Evolutionary conservation across 2,113 vertebrate genomes (phyloP), one percentile per base, ranked within the genome.

Genomic region (Nycticorax nycticorax): DNA sequence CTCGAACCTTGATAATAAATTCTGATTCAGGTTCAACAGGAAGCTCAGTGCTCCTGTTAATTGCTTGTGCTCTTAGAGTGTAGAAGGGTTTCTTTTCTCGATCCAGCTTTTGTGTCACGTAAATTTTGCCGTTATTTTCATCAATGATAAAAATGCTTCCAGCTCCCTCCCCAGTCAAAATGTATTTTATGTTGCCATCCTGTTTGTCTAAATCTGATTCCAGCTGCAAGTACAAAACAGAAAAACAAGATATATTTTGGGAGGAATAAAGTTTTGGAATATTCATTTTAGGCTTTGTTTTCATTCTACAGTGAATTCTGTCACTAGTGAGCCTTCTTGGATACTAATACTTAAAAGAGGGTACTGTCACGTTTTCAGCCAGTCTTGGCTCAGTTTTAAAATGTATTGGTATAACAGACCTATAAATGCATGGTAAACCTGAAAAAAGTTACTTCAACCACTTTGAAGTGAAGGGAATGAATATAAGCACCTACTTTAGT

Each of bases 1-100:
- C 99, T 95, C 96, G 98, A 88, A 99, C 99, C 89, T 98, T 99
- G 97, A 99, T 99, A 97, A 99, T 98, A 96, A 99, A 99, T 96
- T 99, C 99, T 26, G 98, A 99, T 86, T 99, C 98, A 14, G 99
- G 98, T 94, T 99, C 99, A 87, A 99, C 98, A 24, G 98, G 98
- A 93, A 98, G 96, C 3, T 97, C 95, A 55, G 98, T 98, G 28
- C 50, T 95, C 91, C 80, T 97, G 93, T 99, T 98, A 92, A 99
- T 98, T 55, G 98, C 99, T 88, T 99, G 98, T 21, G 99, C 99
- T 95, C 96, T 98, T 32, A 99, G 97, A 16, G 96, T 95, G 72
- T 99, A 99, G 96, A 98, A 99, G 13, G 99, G 69, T 84, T 98
- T 99, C 72, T 99, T 93, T 87, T 99, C 99, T 69, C 99, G 97